Conservation (phyloP, 2,113 vertebrate species). For the Rhodinocichla rosea region DNA sequence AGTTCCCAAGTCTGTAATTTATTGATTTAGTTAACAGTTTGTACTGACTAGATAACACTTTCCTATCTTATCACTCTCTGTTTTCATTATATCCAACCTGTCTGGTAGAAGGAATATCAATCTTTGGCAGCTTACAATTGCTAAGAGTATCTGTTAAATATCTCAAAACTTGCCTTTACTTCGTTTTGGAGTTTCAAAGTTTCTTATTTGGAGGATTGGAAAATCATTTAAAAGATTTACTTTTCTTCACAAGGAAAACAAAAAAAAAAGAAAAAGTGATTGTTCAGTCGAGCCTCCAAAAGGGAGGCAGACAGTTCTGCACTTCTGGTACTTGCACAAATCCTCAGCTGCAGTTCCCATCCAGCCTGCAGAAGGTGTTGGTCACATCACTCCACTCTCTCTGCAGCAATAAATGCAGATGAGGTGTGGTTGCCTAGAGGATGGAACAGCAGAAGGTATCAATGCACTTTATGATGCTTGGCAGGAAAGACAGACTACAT, state of each 20-base stretch:
- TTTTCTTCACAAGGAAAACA: neutral
- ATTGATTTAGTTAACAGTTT: slow-evolving; percentile 56
- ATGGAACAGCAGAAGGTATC: slow-evolving; percentile 16
- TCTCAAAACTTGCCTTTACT: slow-evolving; percentile 11
- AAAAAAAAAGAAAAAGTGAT: neutral
- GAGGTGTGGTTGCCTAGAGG: neutral
- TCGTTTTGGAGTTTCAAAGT: neutral
- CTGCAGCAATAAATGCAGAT: neutral
- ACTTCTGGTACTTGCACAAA: neutral
- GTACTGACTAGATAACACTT: slow-evolving; percentile 48
- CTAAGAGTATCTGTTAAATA: neutral
- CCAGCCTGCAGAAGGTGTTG: neutral
- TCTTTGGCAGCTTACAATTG: slow-evolving; percentile 28
- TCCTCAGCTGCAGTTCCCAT: neutral
- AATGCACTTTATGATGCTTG: neutral
- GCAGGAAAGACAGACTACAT: neutral
- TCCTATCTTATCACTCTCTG: slow-evolving; percentile 29
- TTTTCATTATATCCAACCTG: slow-evolving; percentile 50
- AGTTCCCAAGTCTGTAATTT: slow-evolving; percentile 36
- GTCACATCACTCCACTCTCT: neutral
- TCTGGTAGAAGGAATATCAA: slow-evolving; percentile 23
- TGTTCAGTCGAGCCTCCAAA: neutral
- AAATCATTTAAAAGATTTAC: neutral
- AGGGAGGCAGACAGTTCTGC: neutral
- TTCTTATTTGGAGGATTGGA: neutral